These are phyloP conservation scores for Helogale parvula DNA, from an alignment of 2,113 vertebrate genomes.

Conservation along the genomic window DNA sequence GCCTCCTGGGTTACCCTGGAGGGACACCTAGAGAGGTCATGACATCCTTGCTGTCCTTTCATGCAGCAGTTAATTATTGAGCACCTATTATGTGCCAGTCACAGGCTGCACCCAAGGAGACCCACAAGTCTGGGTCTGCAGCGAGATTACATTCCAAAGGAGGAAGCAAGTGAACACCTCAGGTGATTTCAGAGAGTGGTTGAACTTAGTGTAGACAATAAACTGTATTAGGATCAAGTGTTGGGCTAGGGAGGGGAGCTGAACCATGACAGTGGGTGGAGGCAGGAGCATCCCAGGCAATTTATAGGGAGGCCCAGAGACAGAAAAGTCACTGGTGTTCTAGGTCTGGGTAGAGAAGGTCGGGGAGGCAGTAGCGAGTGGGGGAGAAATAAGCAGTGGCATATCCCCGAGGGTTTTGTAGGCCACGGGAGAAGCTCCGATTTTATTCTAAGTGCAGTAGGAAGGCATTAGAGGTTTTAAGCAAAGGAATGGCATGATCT, in stretches of 20 bases:
- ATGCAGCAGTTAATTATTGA: neutral
- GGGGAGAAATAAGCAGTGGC: neutral
- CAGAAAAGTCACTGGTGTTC: neutral
- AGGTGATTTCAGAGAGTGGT: slow-evolving; percentile 21
- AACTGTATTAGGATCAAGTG: neutral
- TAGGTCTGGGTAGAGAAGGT: neutral
- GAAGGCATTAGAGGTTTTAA: slow-evolving; percentile 65
- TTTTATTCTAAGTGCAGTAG: slow-evolving; percentile 62
- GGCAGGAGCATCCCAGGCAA: neutral
- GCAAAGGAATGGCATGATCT: slow-evolving; percentile 49
- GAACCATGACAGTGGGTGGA: neutral
- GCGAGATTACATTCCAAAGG: neutral
- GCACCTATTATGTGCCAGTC: neutral
- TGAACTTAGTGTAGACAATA: neutral
- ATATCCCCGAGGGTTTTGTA: neutral
- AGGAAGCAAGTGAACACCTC: neutral
- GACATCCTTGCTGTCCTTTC: neutral
- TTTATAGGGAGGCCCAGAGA: neutral
- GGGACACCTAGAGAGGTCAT: neutral
- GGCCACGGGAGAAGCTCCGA: slow-evolving; percentile 8
- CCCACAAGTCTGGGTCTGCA: neutral
- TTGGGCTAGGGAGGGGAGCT: neutral
- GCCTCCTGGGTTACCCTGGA: neutral
- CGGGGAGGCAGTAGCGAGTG: neutral
- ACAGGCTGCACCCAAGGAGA: neutral